phyloP scores from a whole-genome alignment of 35 echinoderm and acorn worm genomes.

The Patiria miniata region DNA sequence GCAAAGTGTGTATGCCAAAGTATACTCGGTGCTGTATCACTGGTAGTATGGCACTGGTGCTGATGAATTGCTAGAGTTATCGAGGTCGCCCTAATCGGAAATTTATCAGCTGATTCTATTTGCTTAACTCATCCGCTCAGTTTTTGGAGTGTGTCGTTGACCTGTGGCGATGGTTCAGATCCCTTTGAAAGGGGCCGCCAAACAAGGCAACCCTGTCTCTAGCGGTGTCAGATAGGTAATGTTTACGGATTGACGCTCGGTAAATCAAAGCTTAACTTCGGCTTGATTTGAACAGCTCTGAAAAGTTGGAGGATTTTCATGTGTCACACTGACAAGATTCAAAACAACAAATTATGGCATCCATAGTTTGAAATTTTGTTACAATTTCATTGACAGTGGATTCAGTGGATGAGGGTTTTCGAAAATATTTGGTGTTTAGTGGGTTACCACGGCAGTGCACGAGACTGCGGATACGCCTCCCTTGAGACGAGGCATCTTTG shows the following conservation, averaged over 20 bases:
- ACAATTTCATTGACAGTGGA: too few relatives aligned
- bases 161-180: not conserved
- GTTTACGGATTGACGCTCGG: not conserved
- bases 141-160: conserved; percentile 17
- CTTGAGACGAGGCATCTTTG: not conserved
- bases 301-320: too few relatives aligned
- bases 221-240: not conserved
- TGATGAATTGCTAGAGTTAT: not conserved
- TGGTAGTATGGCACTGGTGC: not conserved
- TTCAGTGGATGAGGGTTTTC: too few relatives aligned
- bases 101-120: conserved; percentile 24
- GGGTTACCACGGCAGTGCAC: not conserved
- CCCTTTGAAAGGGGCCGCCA: not conserved
- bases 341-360: too few relatives aligned
- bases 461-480: not conserved
- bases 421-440: too few relatives aligned
- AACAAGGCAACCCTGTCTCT: not conserved
- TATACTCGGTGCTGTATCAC: too few relatives aligned
- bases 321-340: too few relatives aligned
- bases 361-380: too few relatives aligned
- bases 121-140: conserved; percentile 2
- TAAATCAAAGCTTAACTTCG: not conserved
- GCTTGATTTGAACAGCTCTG: too few relatives aligned
- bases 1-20: too few relatives aligned
- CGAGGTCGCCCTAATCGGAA: conserved; percentile 18